Evolutionary conservation across 2,888 invertebrate genomes (phyloP).

Genomic region (Meandrusa payeni): DNA sequence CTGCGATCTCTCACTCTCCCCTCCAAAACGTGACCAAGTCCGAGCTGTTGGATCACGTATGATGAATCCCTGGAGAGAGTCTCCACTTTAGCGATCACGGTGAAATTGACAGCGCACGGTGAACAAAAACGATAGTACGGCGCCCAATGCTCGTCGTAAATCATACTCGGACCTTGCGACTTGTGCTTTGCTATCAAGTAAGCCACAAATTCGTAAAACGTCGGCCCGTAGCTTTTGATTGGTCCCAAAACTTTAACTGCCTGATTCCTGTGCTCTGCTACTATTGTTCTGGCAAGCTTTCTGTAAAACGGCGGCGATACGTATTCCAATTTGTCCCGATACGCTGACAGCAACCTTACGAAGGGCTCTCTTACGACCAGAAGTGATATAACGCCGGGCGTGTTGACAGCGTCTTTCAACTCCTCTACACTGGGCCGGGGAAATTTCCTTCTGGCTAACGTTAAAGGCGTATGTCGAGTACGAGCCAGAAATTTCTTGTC

Average conservation of each 20-base stretch:
- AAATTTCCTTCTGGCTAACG: slow-evolving; percentile 84
- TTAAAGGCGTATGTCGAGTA: slow-evolving; percentile 83
- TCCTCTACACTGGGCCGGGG: slow-evolving; percentile 84
- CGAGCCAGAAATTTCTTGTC: slow-evolving; percentile 80
- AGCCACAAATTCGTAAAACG: slow-evolving; percentile 86
- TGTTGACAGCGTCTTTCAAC: slow-evolving; percentile 78
- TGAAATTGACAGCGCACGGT: slow-evolving; percentile 84
- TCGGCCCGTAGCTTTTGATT: slow-evolving; percentile 75
- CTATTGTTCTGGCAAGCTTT: slow-evolving; percentile 83
- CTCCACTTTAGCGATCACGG: slow-evolving; percentile 83
- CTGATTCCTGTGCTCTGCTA: slow-evolving; percentile 79
- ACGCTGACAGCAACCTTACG: slow-evolving; percentile 86
- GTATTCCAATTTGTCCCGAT: slow-evolving; percentile 87
- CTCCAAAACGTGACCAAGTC: slow-evolving; percentile 75
- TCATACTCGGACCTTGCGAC: slow-evolving; percentile 57
- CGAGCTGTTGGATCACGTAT: slow-evolving; percentile 81
- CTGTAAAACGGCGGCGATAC: slow-evolving; percentile 85
- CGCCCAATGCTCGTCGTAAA: slow-evolving; percentile 84
- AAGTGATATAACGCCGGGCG: slow-evolving; percentile 83
- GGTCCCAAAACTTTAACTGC: slow-evolving; percentile 51
- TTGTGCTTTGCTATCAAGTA: slow-evolving; percentile 83
- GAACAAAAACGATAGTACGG: slow-evolving; percentile 84
- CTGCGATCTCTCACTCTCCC: slow-evolving; percentile 70
- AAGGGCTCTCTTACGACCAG: slow-evolving; percentile 87
- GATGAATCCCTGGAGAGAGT: slow-evolving; percentile 81